Conservation (phyloP, 2,113 vertebrate genomes). For the Mastomys natalensis region DNA sequence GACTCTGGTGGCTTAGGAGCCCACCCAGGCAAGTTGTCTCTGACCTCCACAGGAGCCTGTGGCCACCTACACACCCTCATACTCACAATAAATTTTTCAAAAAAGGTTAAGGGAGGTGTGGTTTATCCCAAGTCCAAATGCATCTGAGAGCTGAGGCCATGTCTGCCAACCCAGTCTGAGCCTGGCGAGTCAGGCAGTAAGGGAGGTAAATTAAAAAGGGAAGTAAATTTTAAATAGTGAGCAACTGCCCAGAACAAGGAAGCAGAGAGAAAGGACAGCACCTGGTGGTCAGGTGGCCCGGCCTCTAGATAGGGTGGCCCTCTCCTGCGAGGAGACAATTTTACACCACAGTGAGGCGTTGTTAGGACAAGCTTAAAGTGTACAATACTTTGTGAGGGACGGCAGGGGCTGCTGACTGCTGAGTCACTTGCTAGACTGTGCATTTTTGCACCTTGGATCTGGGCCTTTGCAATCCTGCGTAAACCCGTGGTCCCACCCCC, state of each 20-base stretch:
- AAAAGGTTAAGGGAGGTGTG: neutral
- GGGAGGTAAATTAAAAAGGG: neutral
- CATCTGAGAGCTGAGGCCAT: neutral
- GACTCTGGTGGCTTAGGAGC: neutral
- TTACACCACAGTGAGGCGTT: neutral
- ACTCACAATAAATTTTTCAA: neutral
- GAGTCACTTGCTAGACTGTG: neutral
- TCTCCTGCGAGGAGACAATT: neutral
- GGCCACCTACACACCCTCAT: neutral
- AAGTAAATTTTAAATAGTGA: neutral
- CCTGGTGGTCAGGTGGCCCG: neutral
- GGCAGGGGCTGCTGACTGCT: neutral
- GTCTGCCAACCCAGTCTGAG: neutral
- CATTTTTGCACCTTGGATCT: constrained; percentile 51
- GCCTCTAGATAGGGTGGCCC: neutral
- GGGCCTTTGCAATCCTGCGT: constrained; percentile 42
- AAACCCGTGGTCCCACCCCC: constrained; percentile 58
- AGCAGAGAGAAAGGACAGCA: neutral
- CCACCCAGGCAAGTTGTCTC: neutral
- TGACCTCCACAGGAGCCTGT: neutral
- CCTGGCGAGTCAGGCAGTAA: neutral
- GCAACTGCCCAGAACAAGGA: neutral
- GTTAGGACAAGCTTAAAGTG: neutral
- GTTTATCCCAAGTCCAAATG: neutral
- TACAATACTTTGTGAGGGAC: neutral